phyloP scores from a whole-genome alignment of 2,888 invertebrate species.

The Oxytorus armatus region DNA sequence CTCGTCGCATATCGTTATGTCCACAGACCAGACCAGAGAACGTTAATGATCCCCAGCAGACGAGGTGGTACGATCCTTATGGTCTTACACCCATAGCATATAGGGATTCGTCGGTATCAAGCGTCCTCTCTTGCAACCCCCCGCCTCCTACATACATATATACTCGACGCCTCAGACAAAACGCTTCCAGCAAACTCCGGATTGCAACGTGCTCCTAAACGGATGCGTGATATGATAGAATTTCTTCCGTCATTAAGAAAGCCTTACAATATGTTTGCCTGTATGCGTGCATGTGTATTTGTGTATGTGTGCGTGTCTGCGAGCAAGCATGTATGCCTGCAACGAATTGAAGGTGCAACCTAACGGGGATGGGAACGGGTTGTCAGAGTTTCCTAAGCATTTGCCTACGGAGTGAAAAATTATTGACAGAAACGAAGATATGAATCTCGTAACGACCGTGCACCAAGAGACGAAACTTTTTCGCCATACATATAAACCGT shows the following conservation, averaged over 20 bases:
- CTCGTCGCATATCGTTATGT: constrained; percentile 21
- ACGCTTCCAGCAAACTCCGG: constrained; percentile 75
- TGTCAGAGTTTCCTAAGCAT: constrained; percentile 68
- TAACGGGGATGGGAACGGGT: constrained; percentile 31
- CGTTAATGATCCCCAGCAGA: constrained; percentile 67
- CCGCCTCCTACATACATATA: constrained; percentile 58
- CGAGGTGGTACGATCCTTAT: constrained; percentile 57
- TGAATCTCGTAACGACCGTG: constrained; percentile 48
- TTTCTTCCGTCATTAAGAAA: constrained; percentile 85
- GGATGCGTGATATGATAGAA: constrained; percentile 83
- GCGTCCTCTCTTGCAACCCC: constrained; percentile 51
- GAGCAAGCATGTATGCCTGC: constrained; percentile 3
- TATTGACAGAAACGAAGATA: constrained; percentile 67
- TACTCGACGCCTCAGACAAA: constrained; percentile 75
- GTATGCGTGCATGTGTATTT: constrained; percentile 7
- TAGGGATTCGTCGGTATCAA: constrained; percentile 49
- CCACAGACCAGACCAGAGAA: constrained; percentile 35
- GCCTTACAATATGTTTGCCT: constrained; percentile 79
- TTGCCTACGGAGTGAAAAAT: constrained; percentile 60
- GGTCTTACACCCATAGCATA: constrained; percentile 56
- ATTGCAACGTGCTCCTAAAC: constrained; percentile 77
- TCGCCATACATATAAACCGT: constrained; percentile 18
- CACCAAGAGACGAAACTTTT: constrained; percentile 59
- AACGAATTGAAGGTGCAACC: constrained; percentile 56
- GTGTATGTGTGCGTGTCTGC: neutral